phyloP scores from a whole-genome alignment of 2,113 vertebrate species.

The Pterocles orientalis region DNA sequence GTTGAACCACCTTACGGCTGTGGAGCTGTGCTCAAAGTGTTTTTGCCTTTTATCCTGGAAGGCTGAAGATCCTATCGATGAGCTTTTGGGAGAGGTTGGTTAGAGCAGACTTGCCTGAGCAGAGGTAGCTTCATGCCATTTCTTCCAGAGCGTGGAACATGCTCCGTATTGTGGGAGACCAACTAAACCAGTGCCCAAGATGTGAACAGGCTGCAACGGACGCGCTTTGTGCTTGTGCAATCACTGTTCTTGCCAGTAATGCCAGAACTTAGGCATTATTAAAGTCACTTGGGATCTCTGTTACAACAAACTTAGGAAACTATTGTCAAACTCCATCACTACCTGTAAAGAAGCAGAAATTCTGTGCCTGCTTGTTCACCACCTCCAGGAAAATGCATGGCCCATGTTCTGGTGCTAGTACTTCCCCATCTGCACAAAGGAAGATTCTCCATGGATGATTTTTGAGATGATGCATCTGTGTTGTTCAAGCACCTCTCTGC shows the following conservation, averaged over 20 bases:
- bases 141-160: background rate
- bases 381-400: background rate
- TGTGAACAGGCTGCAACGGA: background rate
- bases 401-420: background rate
- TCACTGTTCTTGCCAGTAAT: background rate
- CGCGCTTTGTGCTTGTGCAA: background rate
- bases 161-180: background rate
- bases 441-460: background rate
- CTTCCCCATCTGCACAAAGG: background rate
- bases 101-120: background rate
- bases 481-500: background rate
- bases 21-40: background rate
- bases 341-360: background rate
- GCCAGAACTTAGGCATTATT: background rate
- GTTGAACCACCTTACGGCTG: background rate
- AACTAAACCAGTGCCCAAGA: background rate
- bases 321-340: background rate
- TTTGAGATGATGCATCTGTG: background rate
- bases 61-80: background rate
- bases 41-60: background rate
- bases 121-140: background rate
- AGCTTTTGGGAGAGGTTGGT: background rate
- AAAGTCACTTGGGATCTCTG: background rate
- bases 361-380: background rate
- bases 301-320: background rate